Base-by-base conservation (phyloP, 2,888 invertebrate genomes). In the Hirtodrosophila alboralis region DNA sequence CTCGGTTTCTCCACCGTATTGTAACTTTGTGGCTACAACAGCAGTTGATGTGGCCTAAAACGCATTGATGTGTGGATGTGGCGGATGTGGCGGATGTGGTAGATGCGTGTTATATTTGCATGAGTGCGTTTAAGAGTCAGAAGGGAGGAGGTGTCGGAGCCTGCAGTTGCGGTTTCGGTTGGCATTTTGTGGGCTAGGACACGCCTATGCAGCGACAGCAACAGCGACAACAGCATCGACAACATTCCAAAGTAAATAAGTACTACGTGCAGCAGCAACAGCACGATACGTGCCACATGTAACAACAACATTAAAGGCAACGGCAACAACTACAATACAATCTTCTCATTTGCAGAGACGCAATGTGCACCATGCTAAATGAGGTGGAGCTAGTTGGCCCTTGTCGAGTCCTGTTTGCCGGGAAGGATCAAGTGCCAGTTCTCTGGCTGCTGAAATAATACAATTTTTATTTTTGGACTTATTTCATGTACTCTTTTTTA, bases 81-180 rank as follows among this genome's bases (percentile, higher is more conserved):
- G 43, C 51, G 70, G 59, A 49, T 61, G 30, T n/a, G n/a, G n/a
- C n/a, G n/a, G n/a, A 21, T 30, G 57, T 54, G 36, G 49, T 45
- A 40, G 41, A 41, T 65, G 61, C 62, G 78, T 77, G 59, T 81
- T 78, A 86, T 60, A 86, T 84, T 86, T 81, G 66, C 86, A 77
- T 77, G 86, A 72, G 68, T 81, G 80, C 81, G 62, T 66, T 77
- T 71, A 45, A 38, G 59, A 78, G 83, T 66, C 83, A 68, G n/a
- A n/a, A n/a, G 63, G 45, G 18, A 12, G 18, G 45, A 13, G 40
- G 26, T 23, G 18, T 14, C n/a, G 8, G 23, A 14, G 1, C 0
- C n/a, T n/a, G 28, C 18, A n/a, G 13, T 10, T 12, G 31, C 6
- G 37, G 23, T 13, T 28, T 26, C 21, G 37, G 21, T 31, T 45